Evolutionary conservation across 2,888 invertebrate species (phyloP), one percentile per base, ranked within the genome.

Genomic region (Bhutanitis thaidina): DNA sequence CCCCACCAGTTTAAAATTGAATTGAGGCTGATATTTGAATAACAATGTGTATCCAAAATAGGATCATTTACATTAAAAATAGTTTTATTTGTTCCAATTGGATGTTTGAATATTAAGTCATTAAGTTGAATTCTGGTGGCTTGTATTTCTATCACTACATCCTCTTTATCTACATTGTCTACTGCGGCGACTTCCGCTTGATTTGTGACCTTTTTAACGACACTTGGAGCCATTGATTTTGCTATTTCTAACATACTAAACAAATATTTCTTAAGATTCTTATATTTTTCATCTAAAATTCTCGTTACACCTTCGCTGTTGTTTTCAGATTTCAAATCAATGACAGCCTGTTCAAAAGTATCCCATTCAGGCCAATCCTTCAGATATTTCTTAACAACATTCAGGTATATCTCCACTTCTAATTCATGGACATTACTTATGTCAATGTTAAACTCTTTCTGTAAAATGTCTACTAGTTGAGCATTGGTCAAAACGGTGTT

Each of bases 301-400:
- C 61, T 58, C 7, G 65, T 54, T 0, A 81, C 59, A 0, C 65
- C 59, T 0, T 54, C 58, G 4, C 41, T 46, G 4, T 67, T 57
- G 0, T 62, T 58, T 12, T 59, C 52, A 1, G 56, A 60, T 39
- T 76, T 77, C 0, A 75, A 52, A 0, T 56, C 59, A 27, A 61
- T 72, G 0, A 83, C 62, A 0, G 65, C 56, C 1, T 56, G 56
- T 35, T 85, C 83, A 12, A 87, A 71, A 0, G 71, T 71, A 13
- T 85, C 79, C 87, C 87, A 87, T 10, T 75, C 69, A 0, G 87
- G 84, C 87, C 87, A 87, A 40, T 79, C 75, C 61, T 84, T 85
- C 0, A 87, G 54, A 49, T 69, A 86, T 46, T 77, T 81, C 48
- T 87, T 87, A 9, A 84, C 67, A 0, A 84, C 64, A 12, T 74